A percentile compares a stretch with the other conserved stretches of the same genome.
phyloP scores from a whole-genome alignment of 2,888 invertebrate species.

The Tortrix viridana region DNA sequence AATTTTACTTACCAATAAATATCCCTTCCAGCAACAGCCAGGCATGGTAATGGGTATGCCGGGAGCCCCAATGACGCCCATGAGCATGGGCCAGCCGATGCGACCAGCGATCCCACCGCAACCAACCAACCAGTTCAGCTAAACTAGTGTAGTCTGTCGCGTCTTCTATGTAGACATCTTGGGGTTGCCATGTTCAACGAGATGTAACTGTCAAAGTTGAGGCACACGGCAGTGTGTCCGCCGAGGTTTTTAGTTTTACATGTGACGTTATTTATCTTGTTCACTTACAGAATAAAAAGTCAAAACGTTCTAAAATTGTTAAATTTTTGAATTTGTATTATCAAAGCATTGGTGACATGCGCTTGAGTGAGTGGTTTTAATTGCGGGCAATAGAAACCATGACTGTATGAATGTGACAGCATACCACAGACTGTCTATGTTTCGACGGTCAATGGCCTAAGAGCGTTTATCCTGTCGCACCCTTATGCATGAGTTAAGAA shows the following conservation, averaged over 20 bases:
- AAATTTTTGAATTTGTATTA: no score
- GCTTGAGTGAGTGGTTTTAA: no score
- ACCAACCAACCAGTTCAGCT: conserved; percentile 77
- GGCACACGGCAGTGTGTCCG: neutral
- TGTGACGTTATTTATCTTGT: no score
- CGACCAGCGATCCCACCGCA: conserved; percentile 72
- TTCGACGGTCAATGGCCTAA: no score
- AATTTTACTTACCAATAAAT: neutral
- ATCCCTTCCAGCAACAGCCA: conserved; percentile 72
- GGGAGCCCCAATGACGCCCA: conserved; percentile 69
- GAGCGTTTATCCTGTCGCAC: no score
- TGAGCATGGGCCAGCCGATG: conserved; percentile 70
- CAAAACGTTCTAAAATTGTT: no score
- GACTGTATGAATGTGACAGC: no score
- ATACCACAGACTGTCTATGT: no score
- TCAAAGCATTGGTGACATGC: no score
- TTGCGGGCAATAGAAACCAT: no score
- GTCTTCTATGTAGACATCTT: conserved; percentile 31
- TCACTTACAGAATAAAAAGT: no score
- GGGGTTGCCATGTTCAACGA: conserved; percentile 10
- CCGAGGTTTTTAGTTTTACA: neutral
- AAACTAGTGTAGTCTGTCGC: conserved; percentile 50
- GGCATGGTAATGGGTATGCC: conserved; percentile 79
- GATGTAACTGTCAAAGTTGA: neutral
- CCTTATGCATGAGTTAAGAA: no score